Percentiles rank a stretch among this genome's conserved stretches.
phyloP scores from a whole-genome alignment of 2,888 invertebrate genomes.

The Pseudanteris insignis region DNA sequence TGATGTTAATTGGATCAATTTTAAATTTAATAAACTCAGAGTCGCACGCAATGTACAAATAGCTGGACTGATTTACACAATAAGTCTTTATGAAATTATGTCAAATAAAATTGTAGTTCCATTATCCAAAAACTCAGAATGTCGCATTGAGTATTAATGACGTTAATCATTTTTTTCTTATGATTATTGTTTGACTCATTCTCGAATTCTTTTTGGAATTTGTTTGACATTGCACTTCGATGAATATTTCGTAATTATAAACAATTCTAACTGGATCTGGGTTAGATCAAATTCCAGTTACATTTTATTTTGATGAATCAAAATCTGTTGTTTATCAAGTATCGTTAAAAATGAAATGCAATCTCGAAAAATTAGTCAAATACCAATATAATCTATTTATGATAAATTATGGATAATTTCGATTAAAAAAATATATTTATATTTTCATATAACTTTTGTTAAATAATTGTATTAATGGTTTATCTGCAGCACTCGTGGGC shows the following conservation, averaged over 20 bases:
- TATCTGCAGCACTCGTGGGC: constrained; percentile 92
- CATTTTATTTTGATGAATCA: constrained; percentile 1
- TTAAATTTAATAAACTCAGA: constrained; percentile 26
- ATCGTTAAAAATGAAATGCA: neutral
- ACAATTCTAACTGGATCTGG: constrained; percentile 5
- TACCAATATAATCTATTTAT: neutral
- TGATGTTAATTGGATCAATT: constrained; percentile 29
- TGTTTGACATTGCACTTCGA: neutral
- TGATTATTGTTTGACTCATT: too few species aligned
- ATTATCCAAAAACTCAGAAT: too few species aligned
- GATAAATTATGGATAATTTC: constrained; percentile 1
- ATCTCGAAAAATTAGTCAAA: constrained; percentile 5
- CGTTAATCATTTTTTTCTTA: too few species aligned
- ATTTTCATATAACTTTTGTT: neutral
- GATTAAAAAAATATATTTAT: neutral
- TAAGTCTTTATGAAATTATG: too few species aligned
- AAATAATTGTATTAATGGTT: too few species aligned
- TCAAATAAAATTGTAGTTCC: too few species aligned
- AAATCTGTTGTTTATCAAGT: constrained; percentile 6
- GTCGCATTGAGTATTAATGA: too few species aligned
- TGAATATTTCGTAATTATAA: constrained; percentile 1
- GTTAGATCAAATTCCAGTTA: constrained; percentile 4
- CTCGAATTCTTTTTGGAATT: too few species aligned
- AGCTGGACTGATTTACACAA: neutral
- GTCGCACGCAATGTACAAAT: constrained; percentile 4